Evolutionary conservation across 2,113 vertebrate species (phyloP), one percentile per base, ranked within the genome.

Genomic region (Protobothrops mucrosquamatus): DNA sequence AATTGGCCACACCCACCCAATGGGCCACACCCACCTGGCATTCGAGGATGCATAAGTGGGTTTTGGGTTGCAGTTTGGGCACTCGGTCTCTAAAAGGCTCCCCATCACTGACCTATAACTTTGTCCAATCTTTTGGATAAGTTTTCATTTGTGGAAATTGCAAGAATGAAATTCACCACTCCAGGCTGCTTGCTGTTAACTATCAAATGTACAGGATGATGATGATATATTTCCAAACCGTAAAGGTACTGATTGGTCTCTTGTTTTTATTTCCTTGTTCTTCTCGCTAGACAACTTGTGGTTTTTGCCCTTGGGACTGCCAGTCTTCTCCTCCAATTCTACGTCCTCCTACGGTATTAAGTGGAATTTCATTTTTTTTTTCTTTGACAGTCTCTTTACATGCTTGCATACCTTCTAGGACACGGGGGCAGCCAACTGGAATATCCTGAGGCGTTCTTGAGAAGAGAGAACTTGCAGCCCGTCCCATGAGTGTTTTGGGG

Each of bases 281-380:
- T 23, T 29, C 43, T 20, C 88, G 6, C 9, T 85, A 97, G 96
- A 81, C 94, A 93, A 54, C 93, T 92, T 88, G 93, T 92, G 0
- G 81, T 94, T 54, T 7, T 95, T 29, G 11, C 94, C 34, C 20
- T 87, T 15, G 97, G 93, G n/a, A 46, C 54, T 2, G 3, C 61
- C 6, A 1, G 59, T 2, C 90, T 95, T 52, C 22, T 12, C 1
- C 94, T 97, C 55, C 95, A 97, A 93, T 61, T 96, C 39, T 96
- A 93, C 0, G 55, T 97, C 4, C 95, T 97, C 39, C 90, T 96
- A 1, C 91, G 96, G 96, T 97, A 52, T 91, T 93, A 51, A 61
- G 23, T 18, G 24, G 9, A 22, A 9, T n/a, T 92, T 7, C 8
- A 18, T 57, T 15, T 26, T 3, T 9, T 10, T 56, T 29, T 4